Evolutionary conservation across 2,113 vertebrate species (phyloP), one percentile per base, ranked within the genome.

Genomic region (Halcyon senegalensis): DNA sequence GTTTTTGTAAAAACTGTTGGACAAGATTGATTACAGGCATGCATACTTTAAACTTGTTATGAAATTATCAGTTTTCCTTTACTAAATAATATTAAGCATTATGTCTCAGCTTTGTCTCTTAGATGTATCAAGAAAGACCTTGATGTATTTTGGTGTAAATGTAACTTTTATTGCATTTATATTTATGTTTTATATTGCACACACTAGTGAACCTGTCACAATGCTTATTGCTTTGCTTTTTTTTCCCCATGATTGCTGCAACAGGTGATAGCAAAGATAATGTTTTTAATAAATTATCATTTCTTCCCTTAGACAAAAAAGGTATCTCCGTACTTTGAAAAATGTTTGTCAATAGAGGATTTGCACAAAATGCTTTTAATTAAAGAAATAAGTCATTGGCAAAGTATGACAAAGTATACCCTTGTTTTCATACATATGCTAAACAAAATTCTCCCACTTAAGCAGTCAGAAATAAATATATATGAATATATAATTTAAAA

Each of bases 211-310:
- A n/a, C 10, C 14, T 53, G n/a, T 94, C 35, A 43, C 20, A 60
- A 19, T 9, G 17, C 12, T 92, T 30, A 51, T 35, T 50, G 18
- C 10, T 84, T 72, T 74, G 8, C 2, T 56, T 84, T 77, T 77
- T 21, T 20, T n/a, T 10, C 6, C 16, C 31, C 0, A 0, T 23
- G 64, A 41, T 37, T n/a, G 9, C 75, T 27, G 67, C 50, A 73
- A 62, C 6, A 66, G 48, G 37, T 82, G 72, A 58, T 13, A 66
- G 9, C 17, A 81, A 46, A 89, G 51, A n/a, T 23, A 73, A 30
- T 11, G 46, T 68, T 87, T 89, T 28, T 4, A 89, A 48, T n/a
- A 82, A 79, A 66, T 76, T 39, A 50, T 72, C 1, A 25, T 66
- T 87, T 87, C 13, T 80, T 56, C 5, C 11, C 87, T 93, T 46